phyloP scores from a whole-genome alignment of 2,113 vertebrate genomes.

The Gambusia holbrooki region DNA sequence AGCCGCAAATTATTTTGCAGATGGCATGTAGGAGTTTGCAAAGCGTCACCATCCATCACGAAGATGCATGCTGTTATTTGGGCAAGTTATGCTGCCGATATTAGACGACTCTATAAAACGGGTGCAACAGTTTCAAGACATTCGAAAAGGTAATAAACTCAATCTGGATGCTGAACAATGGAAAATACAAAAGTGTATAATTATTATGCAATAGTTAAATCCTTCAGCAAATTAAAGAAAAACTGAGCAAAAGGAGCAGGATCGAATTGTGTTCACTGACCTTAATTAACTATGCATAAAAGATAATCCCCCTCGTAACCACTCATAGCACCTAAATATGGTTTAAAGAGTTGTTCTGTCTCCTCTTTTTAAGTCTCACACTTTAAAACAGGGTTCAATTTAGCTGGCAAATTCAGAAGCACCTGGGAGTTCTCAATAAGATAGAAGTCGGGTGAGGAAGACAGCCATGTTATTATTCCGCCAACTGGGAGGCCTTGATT shows the following conservation, averaged over 20 bases:
- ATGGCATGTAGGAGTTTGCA: constrained; percentile 26
- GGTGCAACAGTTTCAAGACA: not conserved
- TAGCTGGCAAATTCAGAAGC: not conserved
- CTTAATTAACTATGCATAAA: not conserved
- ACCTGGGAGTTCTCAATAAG: not conserved
- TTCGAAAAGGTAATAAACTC: not conserved
- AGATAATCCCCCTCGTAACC: no score
- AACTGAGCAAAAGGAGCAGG: not conserved
- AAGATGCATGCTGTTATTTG: not conserved
- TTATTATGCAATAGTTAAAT: not conserved
- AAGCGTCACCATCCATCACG: constrained; percentile 3
- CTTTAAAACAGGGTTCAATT: not conserved
- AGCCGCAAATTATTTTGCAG: constrained; percentile 25
- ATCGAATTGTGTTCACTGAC: not conserved
- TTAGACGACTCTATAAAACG: not conserved
- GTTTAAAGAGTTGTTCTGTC: not conserved
- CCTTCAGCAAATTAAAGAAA: not conserved
- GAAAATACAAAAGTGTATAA: not conserved
- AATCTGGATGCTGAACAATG: not conserved
- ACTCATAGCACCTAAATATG: not conserved
- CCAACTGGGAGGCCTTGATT: not conserved
- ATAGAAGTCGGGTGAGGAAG: not conserved
- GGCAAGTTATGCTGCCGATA: not conserved
- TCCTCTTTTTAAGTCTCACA: not conserved
- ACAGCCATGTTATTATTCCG: not conserved